Percentiles rank a stretch among this genome's conserved stretches.
These are phyloP conservation scores for Apis laboriosa DNA, from an alignment of 1,140 invertebrate genomes.

Conservation along the genomic window DNA sequence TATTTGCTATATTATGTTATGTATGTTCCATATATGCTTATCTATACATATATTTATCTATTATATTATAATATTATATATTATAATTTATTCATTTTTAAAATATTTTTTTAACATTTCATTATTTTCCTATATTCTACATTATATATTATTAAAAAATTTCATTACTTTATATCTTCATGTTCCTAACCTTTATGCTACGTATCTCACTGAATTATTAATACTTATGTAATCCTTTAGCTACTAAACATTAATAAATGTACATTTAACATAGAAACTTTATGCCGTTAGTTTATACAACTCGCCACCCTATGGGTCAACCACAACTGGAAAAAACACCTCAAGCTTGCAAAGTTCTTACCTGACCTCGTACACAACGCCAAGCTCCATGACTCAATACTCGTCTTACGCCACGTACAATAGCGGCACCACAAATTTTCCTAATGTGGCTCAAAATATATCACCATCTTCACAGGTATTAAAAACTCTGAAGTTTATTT, in stretches of 20 bases:
- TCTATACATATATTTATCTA: no score
- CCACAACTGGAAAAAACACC: conserved; percentile 78
- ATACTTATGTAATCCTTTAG: no score
- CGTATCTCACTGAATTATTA: no score
- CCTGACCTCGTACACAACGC: conserved; percentile 77
- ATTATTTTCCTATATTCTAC: no score
- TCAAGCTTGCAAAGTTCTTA: conserved; percentile 79
- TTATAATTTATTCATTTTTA: no score
- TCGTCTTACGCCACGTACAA: conserved; percentile 84
- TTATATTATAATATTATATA: no score
- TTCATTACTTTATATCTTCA: no score
- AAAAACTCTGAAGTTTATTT: background rate
- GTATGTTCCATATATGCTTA: no score
- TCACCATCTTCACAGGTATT: conserved; percentile 84
- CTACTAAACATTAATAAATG: background rate
- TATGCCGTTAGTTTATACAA: conserved; percentile 71
- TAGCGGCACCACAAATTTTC: conserved; percentile 79
- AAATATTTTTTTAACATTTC: no score
- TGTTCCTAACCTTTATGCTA: no score
- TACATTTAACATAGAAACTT: background rate
- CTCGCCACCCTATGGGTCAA: conserved; percentile 73
- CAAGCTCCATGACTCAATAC: conserved; percentile 80
- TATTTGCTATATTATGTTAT: no score
- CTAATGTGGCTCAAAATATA: conserved; percentile 84
- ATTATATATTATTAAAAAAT: no score